Conservation (phyloP, 2,888 invertebrate species). For the Chrysolina americana region DNA sequence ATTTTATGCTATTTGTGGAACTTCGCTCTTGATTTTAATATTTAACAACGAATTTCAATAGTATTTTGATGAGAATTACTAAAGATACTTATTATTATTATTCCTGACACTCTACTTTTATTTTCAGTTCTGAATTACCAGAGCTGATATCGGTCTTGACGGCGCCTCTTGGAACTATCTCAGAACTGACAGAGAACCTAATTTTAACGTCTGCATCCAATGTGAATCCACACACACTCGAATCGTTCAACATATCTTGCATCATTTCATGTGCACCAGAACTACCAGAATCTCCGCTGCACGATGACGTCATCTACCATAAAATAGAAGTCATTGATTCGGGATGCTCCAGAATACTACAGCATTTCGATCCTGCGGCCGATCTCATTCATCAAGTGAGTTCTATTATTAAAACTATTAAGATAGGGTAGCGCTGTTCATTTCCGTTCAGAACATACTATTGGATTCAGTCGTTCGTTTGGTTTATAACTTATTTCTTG, state of each 20-base stretch:
- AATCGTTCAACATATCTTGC: slow-evolving; percentile 80
- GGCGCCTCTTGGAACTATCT: slow-evolving; percentile 66
- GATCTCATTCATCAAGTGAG: slow-evolving; percentile 83
- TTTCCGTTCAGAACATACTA: not conserved
- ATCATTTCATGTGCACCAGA: slow-evolving; percentile 89
- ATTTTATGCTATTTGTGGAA: no score
- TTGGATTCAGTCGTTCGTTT: not conserved
- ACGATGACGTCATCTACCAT: slow-evolving; percentile 73
- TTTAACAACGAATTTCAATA: no score
- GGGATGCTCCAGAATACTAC: slow-evolving; percentile 79
- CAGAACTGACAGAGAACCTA: slow-evolving; percentile 81
- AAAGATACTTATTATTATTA: no score
- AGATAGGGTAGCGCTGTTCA: not conserved
- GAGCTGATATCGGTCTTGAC: slow-evolving; percentile 40
- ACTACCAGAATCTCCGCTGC: slow-evolving; percentile 79
- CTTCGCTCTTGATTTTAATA: no score
- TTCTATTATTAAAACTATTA: slow-evolving; percentile 26
- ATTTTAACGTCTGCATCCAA: slow-evolving; percentile 87
- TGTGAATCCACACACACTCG: slow-evolving; percentile 78
- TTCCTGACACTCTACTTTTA: no score
- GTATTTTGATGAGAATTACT: no score
- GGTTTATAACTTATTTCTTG: no score
- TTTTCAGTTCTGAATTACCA: slow-evolving; percentile 43
- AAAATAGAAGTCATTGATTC: slow-evolving; percentile 83
- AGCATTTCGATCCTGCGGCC: slow-evolving; percentile 83